These are phyloP conservation scores for Hafferia zeledoni DNA, from an alignment of 2,797 vertebrate genomes.

Conservation along the genomic window DNA sequence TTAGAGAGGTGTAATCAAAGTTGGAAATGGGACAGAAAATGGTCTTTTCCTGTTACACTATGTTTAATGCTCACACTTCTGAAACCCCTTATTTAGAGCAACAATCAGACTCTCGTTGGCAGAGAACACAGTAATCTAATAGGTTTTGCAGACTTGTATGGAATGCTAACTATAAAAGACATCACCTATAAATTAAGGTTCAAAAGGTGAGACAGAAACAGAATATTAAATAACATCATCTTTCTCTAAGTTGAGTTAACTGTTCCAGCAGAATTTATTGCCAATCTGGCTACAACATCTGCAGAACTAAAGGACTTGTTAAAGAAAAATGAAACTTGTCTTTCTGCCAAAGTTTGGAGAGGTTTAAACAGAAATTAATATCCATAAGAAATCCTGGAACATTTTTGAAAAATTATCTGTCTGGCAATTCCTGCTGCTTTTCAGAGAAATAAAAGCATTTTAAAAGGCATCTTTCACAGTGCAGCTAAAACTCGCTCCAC, in stretches of 20 bases:
- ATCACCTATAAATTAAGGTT: slow-evolving; percentile 40
- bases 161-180: background rate
- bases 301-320: slow-evolving; percentile 59
- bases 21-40: background rate
- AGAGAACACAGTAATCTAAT: background rate
- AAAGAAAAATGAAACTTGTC: slow-evolving; percentile 63
- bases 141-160: background rate
- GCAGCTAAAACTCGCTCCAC: background rate
- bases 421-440: slow-evolving; percentile 38
- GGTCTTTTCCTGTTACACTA: background rate
- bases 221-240: slow-evolving; percentile 65
- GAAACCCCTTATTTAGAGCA: background rate
- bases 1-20: slow-evolving; percentile 10
- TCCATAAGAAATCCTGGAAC: slow-evolving; percentile 15
- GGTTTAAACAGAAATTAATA: slow-evolving; percentile 56
- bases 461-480: slow-evolving; percentile 19
- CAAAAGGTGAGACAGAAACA: slow-evolving; percentile 43
- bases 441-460: background rate
- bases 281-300: slow-evolving; percentile 72
- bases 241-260: slow-evolving; percentile 55
- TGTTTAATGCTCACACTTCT: background rate
- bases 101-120: background rate
- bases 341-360: slow-evolving; percentile 57
- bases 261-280: slow-evolving; percentile 66
- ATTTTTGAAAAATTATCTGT: background rate